These are phyloP conservation scores for Cercocebus atys DNA, from an alignment of 2,113 vertebrate species.

Conservation along the genomic window DNA sequence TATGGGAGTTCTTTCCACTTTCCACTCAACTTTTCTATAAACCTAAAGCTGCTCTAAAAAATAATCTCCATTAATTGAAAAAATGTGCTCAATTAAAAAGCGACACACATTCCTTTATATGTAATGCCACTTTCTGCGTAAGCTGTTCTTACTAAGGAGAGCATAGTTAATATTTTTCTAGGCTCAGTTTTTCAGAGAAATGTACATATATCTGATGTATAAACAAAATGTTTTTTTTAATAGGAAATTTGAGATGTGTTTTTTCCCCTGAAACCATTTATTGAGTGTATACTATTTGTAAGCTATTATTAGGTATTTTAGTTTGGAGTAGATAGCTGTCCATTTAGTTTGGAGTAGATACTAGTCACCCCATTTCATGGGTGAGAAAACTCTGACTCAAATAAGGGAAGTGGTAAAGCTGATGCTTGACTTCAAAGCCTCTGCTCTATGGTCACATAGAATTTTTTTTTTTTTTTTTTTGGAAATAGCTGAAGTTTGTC, in stretches of 20 bases:
- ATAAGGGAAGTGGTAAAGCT: background rate
- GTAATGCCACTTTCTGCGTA: background rate
- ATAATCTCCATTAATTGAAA: background rate
- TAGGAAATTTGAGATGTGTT: background rate
- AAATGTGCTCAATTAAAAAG: background rate
- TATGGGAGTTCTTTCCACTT: background rate
- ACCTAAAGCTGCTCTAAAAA: background rate
- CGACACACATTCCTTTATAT: background rate
- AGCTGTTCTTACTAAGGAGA: background rate
- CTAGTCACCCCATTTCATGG: background rate
- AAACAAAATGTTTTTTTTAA: background rate
- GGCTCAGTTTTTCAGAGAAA: background rate
- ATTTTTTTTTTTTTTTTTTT: background rate
- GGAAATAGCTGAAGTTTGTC: background rate
- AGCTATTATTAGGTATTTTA: background rate
- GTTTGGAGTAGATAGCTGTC: background rate
- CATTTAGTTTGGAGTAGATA: background rate
- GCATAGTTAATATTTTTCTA: slow-evolving; percentile 5
- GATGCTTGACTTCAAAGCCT: background rate
- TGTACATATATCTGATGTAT: background rate
- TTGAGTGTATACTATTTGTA: background rate
- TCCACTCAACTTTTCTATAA: background rate
- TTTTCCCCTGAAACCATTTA: background rate
- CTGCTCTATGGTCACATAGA: background rate
- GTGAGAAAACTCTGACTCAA: background rate